phyloP scores from a whole-genome alignment of 2,888 invertebrate genomes.

The Machimus atricapillus region DNA sequence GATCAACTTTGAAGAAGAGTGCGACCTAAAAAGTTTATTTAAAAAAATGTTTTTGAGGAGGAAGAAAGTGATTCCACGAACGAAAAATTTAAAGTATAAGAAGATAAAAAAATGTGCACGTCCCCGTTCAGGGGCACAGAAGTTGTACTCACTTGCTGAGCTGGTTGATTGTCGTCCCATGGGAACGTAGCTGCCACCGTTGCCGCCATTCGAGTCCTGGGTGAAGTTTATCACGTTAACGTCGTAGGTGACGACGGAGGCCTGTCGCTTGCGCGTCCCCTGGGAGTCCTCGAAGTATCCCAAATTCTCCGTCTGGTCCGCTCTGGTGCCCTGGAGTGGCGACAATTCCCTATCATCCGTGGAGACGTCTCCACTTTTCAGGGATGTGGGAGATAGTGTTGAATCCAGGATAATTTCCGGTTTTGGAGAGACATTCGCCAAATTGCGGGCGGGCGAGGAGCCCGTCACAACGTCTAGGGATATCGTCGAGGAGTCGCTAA shows the following conservation, averaged over 20 bases:
- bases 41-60: background rate
- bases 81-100: background rate
- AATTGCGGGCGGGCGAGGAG: conserved; percentile 53
- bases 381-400: conserved; percentile 58
- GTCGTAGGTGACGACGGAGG: conserved; percentile 62
- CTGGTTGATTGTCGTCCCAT: conserved; percentile 62
- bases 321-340: background rate
- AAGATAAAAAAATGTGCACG: background rate
- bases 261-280: conserved; percentile 56
- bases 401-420: conserved; percentile 62
- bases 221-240: conserved; percentile 63
- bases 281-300: conserved; percentile 18
- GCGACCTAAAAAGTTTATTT: background rate
- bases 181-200: conserved; percentile 60
- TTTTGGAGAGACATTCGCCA: conserved; percentile 56
- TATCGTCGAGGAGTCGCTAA: conserved; percentile 61
- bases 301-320: background rate
- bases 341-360: conserved; percentile 51
- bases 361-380: conserved; percentile 50
- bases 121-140: background rate
- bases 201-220: conserved; percentile 60
- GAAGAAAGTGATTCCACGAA: background rate
- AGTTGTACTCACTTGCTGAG: conserved; percentile 59
- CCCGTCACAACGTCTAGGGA: conserved; percentile 60
- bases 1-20: background rate